Evolutionary conservation across 64 coral and sea anemone species (phyloP).

Genomic region (Pachyseris speciosa): DNA sequence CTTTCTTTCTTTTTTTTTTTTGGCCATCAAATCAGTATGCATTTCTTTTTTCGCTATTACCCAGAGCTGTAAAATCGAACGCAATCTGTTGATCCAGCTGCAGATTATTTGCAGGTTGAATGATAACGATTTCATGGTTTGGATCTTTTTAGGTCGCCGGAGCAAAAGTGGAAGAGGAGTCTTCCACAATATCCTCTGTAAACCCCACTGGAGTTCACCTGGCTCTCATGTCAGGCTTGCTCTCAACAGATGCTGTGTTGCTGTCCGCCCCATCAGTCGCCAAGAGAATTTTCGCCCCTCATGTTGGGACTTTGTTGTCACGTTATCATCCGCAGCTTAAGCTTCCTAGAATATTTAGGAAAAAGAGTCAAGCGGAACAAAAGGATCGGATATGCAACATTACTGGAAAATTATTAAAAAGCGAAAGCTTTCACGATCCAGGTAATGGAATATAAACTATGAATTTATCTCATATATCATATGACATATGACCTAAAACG

Average conservation of each 20-base stretch:
- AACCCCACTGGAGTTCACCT: slow-evolving; percentile 19
- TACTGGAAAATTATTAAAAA: slow-evolving; percentile 74
- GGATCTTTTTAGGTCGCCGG: slow-evolving; percentile 50
- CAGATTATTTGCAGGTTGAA: no score
- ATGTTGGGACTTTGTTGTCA: slow-evolving; percentile 76
- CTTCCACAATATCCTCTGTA: slow-evolving; percentile 3
- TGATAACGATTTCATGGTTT: no score
- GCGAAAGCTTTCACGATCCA: slow-evolving; percentile 81
- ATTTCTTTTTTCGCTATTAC: no score
- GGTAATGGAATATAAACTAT: slow-evolving; percentile 49
- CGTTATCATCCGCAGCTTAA: slow-evolving; percentile 72
- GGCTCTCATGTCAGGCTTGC: slow-evolving; percentile 67
- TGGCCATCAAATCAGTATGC: no score
- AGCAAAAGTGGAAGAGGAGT: slow-evolving; percentile 29
- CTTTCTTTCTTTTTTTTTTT: no score
- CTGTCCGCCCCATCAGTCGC: slow-evolving; percentile 73
- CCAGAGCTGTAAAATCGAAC: no score
- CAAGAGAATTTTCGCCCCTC: slow-evolving; percentile 86
- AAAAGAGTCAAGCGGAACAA: slow-evolving; percentile 62
- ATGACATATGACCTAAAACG: no score
- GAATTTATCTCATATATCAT: no score
- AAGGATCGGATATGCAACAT: slow-evolving; percentile 57
- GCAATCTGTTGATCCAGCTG: no score
- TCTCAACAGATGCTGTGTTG: slow-evolving; percentile 42
- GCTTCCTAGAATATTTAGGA: slow-evolving; percentile 81